Percentiles rank a stretch among this genome's conserved stretches.
Conservation (phyloP, 53 echinoderm and acorn worm genomes). For the Holothuria scabra region DNA sequence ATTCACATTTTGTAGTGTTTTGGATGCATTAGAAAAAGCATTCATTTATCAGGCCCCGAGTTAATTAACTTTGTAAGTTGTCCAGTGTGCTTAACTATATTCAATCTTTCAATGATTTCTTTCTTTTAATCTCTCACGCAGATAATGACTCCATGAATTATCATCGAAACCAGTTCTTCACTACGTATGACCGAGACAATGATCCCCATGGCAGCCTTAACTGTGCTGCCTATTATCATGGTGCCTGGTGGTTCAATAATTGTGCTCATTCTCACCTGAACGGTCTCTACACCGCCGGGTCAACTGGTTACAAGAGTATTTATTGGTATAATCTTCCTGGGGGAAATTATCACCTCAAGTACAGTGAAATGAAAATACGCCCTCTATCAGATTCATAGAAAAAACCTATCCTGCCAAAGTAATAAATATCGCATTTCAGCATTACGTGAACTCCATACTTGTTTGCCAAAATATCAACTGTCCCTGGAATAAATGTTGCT, state of each 20-base stretch:
- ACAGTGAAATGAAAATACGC: slow-evolving; percentile 35
- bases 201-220: neutral
- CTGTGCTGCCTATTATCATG: neutral
- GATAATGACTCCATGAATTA: slow-evolving; percentile 21
- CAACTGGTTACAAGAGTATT: neutral
- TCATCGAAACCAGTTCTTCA: slow-evolving; percentile 10
- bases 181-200: slow-evolving; percentile 19
- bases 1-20: too few species aligned
- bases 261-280: neutral
- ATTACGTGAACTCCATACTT: too few species aligned
- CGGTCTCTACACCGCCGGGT: neutral
- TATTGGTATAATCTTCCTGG: slow-evolving; percentile 2
- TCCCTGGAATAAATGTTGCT: too few species aligned
- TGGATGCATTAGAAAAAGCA: too few species aligned
- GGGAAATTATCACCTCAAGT: neutral
- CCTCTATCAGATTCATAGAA: neutral
- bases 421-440: too few species aligned
- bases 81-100: too few species aligned
- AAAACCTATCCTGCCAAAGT: neutral
- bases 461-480: too few species aligned
- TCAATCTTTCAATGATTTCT: too few species aligned
- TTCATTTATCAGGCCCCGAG: too few species aligned
- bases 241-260: slow-evolving; percentile 27
- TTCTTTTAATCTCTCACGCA: neutral
- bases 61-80: too few species aligned